Percentiles rank a stretch among this genome's conserved stretches.
Evolutionary conservation across 2,797 vertebrate species (phyloP).

Genomic region (Acrocephalus scirpaceus): DNA sequence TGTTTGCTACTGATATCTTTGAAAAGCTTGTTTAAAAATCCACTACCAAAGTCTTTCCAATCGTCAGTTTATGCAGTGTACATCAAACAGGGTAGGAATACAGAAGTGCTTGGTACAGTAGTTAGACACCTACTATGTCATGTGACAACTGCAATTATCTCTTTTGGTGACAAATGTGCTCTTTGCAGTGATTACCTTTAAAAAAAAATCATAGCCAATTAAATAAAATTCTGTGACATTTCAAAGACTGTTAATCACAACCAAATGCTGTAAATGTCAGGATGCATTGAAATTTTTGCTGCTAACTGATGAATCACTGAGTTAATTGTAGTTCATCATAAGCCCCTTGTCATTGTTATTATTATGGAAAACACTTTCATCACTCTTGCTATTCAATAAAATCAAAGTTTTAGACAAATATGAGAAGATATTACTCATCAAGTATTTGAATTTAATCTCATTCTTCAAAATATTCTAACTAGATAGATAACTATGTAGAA

Average conservation of each 20-base stretch:
- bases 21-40: conserved; percentile 40
- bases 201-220: conserved; percentile 77
- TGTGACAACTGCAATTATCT: conserved; percentile 77
- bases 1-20: conserved; percentile 53
- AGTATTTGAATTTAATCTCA: conserved; percentile 74
- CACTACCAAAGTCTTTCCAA: conserved; percentile 45
- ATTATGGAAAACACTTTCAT: conserved; percentile 81
- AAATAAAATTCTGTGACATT: conserved; percentile 82
- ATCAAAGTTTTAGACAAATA: conserved; percentile 73
- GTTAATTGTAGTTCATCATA: conserved; percentile 83
- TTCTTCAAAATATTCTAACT: conserved; percentile 72
- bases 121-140: conserved; percentile 68
- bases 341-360: conserved; percentile 81
- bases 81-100: conserved; percentile 17
- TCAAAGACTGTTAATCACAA: conserved; percentile 83
- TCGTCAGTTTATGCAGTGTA: conserved; percentile 20
- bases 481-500: conserved; percentile 39
- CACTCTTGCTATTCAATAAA: conserved; percentile 76
- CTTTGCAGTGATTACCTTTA: conserved; percentile 78
- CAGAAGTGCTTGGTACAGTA: conserved; percentile 48
- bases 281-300: conserved; percentile 74
- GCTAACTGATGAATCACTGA: conserved; percentile 78
- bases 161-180: conserved; percentile 74
- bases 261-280: conserved; percentile 82
- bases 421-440: conserved; percentile 75